phyloP scores from a whole-genome alignment of 2,113 vertebrate genomes.

The Lepisosteus osseus region DNA sequence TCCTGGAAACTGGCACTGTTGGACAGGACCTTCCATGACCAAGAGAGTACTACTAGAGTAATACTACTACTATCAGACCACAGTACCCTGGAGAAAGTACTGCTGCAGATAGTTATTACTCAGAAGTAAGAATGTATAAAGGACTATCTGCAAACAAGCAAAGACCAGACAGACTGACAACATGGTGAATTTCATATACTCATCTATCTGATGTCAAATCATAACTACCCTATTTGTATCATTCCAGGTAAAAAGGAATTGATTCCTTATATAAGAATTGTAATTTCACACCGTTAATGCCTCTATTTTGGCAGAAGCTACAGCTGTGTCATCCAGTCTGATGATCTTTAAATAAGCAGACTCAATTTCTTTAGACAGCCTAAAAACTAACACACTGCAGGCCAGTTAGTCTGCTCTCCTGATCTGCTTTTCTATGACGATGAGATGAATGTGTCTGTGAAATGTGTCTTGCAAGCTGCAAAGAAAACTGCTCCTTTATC shows the following conservation, averaged over 20 bases:
- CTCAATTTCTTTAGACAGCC: constrained; percentile 1
- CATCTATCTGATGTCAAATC: constrained; percentile 6
- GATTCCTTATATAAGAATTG: background rate
- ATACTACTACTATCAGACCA: constrained; percentile 64
- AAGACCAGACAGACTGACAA: constrained; percentile 25
- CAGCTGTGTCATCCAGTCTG: background rate
- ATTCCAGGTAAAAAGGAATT: background rate
- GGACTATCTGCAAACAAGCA: background rate
- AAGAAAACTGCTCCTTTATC: background rate
- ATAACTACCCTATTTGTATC: background rate
- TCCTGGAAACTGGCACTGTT: constrained; percentile 49
- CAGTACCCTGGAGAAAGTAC: constrained; percentile 68
- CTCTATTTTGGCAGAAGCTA: background rate
- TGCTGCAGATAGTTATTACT: constrained; percentile 68
- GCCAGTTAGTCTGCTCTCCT: no score
- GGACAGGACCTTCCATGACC: constrained; percentile 54
- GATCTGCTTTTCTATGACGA: no score
- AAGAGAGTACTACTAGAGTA: constrained; percentile 57
- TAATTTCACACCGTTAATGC: background rate
- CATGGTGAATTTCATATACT: constrained; percentile 17
- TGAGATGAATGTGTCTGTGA: no score
- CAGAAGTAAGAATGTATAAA: constrained; percentile 56
- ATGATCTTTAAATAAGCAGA: background rate
- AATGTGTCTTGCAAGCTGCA: no score
- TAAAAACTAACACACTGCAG: background rate